phyloP scores from a whole-genome alignment of 1,140 invertebrate genomes.

The Cyclina sinensis region DNA sequence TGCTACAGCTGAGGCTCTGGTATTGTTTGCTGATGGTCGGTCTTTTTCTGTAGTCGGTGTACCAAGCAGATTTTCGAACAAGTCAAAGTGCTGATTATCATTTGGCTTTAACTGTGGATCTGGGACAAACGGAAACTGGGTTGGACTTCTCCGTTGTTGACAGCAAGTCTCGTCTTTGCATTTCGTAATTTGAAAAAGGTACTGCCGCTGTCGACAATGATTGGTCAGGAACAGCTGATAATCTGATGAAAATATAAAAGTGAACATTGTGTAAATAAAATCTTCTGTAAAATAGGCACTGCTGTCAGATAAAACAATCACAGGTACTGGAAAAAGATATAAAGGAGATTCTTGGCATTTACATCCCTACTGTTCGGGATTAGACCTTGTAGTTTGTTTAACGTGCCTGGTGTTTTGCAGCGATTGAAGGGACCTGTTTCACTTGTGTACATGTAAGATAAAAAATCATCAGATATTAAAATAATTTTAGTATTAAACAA shows the following conservation, averaged over 20 bases:
- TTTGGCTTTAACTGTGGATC: conserved; percentile 29
- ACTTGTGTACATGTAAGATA: too few relatives aligned
- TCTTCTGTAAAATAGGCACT: too few relatives aligned
- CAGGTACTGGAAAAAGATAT: too few relatives aligned
- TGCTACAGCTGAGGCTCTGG: conserved; percentile 5
- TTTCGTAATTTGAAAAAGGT: conserved; percentile 43
- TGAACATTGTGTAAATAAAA: too few relatives aligned
- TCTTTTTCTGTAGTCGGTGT: conserved; percentile 26
- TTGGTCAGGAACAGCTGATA: background rate
- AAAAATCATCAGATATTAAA: too few relatives aligned
- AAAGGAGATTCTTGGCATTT: too few relatives aligned
- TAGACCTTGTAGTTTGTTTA: too few relatives aligned
- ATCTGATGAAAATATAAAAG: conserved; percentile 3
- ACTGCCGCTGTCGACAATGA: conserved; percentile 13
- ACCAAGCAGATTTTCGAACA: conserved; percentile 20
- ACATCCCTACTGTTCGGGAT: too few relatives aligned
- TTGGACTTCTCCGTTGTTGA: background rate
- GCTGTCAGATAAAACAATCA: too few relatives aligned
- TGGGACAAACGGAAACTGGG: conserved; percentile 15
- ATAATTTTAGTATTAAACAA: too few relatives aligned
- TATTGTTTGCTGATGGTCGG: conserved; percentile 37
- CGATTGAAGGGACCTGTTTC: too few relatives aligned
- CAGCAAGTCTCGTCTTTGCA: conserved; percentile 49
- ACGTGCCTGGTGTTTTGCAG: too few relatives aligned
- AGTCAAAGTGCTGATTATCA: conserved; percentile 42